Evolutionary conservation across 2,113 vertebrate genomes (phyloP).

Genomic region (Dasyprocta punctata): DNA sequence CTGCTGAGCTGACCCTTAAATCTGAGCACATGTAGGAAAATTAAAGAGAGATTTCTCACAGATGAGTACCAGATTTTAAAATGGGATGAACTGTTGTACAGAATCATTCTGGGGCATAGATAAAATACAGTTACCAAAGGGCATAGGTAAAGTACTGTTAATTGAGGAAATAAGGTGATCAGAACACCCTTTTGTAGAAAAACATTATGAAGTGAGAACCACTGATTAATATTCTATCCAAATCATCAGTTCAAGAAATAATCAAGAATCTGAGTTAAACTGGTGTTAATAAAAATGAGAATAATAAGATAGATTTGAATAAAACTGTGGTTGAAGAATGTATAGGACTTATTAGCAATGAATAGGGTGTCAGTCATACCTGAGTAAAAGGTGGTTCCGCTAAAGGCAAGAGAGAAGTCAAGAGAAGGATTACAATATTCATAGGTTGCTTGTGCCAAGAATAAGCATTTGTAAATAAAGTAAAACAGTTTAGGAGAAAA

Average conservation of each 20-base stretch:
- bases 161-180: neutral
- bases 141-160: neutral
- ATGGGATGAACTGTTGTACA: neutral
- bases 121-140: neutral
- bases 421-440: neutral
- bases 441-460: neutral
- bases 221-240: neutral
- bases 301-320: neutral
- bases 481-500: neutral
- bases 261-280: neutral
- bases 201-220: neutral
- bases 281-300: neutral
- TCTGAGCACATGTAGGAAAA: neutral
- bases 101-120: neutral
- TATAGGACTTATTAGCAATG: neutral
- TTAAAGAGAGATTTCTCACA: neutral
- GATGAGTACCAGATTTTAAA: neutral
- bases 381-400: neutral
- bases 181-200: neutral
- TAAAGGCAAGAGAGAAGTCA: neutral
- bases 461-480: neutral
- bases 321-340: neutral
- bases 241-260: neutral
- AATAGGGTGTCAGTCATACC: neutral
- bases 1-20: neutral